These are phyloP conservation scores for Melipona quadrifasciata DNA, from an alignment of 1,140 invertebrate species.

Conservation along the genomic window DNA sequence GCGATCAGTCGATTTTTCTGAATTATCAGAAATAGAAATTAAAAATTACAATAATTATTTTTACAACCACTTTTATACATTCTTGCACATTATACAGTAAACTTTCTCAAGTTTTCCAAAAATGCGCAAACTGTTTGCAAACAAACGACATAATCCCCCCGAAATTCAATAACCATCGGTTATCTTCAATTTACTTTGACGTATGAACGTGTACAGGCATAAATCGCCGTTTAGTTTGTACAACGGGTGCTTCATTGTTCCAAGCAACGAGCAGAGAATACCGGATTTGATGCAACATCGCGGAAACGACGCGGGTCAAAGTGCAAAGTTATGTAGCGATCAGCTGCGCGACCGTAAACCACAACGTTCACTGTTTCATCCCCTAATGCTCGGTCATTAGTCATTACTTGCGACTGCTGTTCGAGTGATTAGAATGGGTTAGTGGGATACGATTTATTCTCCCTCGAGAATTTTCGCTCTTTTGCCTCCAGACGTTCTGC, in stretches of 20 bases:
- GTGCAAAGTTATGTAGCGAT: conserved; percentile 69
- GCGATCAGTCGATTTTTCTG: too few relatives aligned
- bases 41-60: too few relatives aligned
- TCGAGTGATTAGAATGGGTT: conserved; percentile 61
- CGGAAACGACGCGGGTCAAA: conserved; percentile 40
- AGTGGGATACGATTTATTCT: conserved; percentile 54
- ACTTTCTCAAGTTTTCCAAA: too few relatives aligned
- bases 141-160: too few relatives aligned
- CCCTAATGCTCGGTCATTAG: conserved; percentile 63
- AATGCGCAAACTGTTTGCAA: too few relatives aligned
- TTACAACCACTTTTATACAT: too few relatives aligned
- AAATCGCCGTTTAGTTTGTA: conserved; percentile 58
- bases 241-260: conserved; percentile 41
- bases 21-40: too few relatives aligned
- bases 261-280: not conserved
- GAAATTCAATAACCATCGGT: not conserved
- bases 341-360: conserved; percentile 54
- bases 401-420: conserved; percentile 58
- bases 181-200: not conserved
- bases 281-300: conserved; percentile 30
- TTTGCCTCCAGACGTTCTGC: not conserved
- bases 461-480: conserved; percentile 50
- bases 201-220: not conserved
- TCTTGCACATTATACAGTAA: too few relatives aligned
- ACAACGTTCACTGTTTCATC: conserved; percentile 35